Conservation (phyloP, 1,140 invertebrate genomes). For the Drosophila nannoptera region DNA sequence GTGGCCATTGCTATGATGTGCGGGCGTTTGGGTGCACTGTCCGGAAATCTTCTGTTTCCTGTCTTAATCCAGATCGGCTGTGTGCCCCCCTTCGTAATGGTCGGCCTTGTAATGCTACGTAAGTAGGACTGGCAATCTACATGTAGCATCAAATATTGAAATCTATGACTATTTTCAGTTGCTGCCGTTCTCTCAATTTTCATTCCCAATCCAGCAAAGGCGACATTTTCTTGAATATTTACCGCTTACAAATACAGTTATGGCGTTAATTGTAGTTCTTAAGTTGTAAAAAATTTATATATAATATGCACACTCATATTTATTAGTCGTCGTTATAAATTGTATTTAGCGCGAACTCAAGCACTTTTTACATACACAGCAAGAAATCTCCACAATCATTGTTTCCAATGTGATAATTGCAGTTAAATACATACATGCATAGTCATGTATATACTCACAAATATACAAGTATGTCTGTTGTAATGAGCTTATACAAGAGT, state of each 20-base stretch:
- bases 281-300: slow-evolving; percentile 23
- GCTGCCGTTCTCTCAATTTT: slow-evolving; percentile 53
- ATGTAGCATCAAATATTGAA: too few relatives aligned
- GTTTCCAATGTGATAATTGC: too few relatives aligned
- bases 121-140: slow-evolving; percentile 15
- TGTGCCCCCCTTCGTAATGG: slow-evolving; percentile 74
- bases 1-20: slow-evolving; percentile 75
- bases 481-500: too few relatives aligned
- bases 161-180: slow-evolving; percentile 34
- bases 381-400: too few relatives aligned
- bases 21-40: slow-evolving; percentile 69
- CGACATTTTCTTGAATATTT: slow-evolving; percentile 44
- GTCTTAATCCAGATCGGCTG: slow-evolving; percentile 70
- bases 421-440: too few relatives aligned
- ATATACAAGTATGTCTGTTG: too few relatives aligned
- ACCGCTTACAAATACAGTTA: slow-evolving; percentile 7
- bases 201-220: slow-evolving; percentile 60
- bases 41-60: slow-evolving; percentile 73
- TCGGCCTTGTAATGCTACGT: slow-evolving; percentile 63
- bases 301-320: not conserved
- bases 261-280: not conserved
- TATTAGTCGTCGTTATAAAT: not conserved
- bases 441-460: too few relatives aligned
- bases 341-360: not conserved
- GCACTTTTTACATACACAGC: too few relatives aligned